Evolutionary conservation across 2,888 invertebrate species (phyloP).

Genomic region (Calliopum simillimum): DNA sequence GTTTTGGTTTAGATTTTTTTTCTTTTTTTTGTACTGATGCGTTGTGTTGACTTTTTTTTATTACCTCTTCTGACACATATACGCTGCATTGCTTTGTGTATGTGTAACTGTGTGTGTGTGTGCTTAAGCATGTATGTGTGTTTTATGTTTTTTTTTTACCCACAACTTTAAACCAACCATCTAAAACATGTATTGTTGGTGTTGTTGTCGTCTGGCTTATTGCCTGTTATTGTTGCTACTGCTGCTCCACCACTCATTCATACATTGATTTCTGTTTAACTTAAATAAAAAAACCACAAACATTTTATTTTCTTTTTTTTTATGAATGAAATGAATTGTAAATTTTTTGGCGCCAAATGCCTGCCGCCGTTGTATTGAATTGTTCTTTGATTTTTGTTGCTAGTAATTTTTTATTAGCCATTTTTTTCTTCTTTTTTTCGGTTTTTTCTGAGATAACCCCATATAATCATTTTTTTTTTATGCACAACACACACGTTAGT

Average conservation of each 20-base stretch:
- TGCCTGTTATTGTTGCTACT: slow-evolving; percentile 26
- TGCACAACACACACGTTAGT: slow-evolving; percentile 3
- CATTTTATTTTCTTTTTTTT: slow-evolving; percentile 27
- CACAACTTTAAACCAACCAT: slow-evolving; percentile 28
- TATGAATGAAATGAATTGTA: slow-evolving; percentile 43
- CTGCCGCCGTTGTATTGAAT: slow-evolving; percentile 23
- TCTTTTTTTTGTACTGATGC: slow-evolving; percentile 26
- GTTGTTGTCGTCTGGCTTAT: slow-evolving; percentile 22
- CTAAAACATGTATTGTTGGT: slow-evolving; percentile 28
- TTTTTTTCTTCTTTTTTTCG: neutral
- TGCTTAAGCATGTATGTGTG: slow-evolving; percentile 17
- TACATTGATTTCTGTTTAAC: slow-evolving; percentile 34
- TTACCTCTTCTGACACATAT: slow-evolving; percentile 11
- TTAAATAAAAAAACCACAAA: slow-evolving; percentile 24
- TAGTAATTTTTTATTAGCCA: neutral
- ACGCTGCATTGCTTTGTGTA: neutral
- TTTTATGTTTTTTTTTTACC: slow-evolving; percentile 35
- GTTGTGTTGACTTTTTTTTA: slow-evolving; percentile 12
- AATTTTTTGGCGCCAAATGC: slow-evolving; percentile 31
- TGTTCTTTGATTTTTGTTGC: neutral
- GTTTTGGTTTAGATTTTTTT: slow-evolving; percentile 27
- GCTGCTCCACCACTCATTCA: slow-evolving; percentile 34
- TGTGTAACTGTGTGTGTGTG: neutral
- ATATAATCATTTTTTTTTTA: slow-evolving; percentile 14
- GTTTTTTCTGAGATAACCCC: slow-evolving; percentile 1